A percentile compares a stretch with the other conserved stretches of the same genome.
Evolutionary conservation across 2,888 invertebrate species (phyloP).

Genomic region (Galerucella nymphaeae): DNA sequence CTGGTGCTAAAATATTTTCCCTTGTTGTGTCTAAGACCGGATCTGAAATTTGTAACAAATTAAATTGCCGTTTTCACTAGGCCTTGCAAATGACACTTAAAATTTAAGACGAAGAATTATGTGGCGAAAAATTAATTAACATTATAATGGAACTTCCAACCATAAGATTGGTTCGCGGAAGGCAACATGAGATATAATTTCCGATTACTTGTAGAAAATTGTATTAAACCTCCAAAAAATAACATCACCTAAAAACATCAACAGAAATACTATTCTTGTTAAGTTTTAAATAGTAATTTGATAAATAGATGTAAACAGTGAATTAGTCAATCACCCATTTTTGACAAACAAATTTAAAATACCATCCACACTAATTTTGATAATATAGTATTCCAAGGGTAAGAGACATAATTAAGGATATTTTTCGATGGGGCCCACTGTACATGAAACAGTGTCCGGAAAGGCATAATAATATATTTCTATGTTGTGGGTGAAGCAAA

Average conservation of each 20-base stretch:
- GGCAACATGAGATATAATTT: background rate
- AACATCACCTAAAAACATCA: background rate
- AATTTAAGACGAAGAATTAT: constrained; percentile 24
- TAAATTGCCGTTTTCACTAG: background rate
- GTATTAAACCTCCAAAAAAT: background rate
- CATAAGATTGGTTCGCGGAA: background rate
- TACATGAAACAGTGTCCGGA: too few relatives aligned
- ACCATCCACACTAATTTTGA: too few relatives aligned
- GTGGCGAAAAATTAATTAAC: constrained; percentile 23
- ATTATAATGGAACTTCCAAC: constrained; percentile 24
- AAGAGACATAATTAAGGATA: too few relatives aligned
- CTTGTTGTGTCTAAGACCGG: background rate
- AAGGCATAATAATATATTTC: too few relatives aligned
- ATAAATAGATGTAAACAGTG: too few relatives aligned
- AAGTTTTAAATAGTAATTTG: too few relatives aligned
- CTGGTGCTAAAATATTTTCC: background rate
- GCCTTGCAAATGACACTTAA: constrained; percentile 20
- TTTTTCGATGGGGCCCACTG: too few relatives aligned
- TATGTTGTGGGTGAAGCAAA: too few relatives aligned
- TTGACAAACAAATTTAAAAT: too few relatives aligned
- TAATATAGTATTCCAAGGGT: too few relatives aligned
- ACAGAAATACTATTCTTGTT: background rate
- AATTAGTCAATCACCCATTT: too few relatives aligned
- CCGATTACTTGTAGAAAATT: background rate
- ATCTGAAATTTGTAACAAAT: background rate